phyloP scores from a whole-genome alignment of 1,140 invertebrate species.

The Dolichoris vasculosae region DNA sequence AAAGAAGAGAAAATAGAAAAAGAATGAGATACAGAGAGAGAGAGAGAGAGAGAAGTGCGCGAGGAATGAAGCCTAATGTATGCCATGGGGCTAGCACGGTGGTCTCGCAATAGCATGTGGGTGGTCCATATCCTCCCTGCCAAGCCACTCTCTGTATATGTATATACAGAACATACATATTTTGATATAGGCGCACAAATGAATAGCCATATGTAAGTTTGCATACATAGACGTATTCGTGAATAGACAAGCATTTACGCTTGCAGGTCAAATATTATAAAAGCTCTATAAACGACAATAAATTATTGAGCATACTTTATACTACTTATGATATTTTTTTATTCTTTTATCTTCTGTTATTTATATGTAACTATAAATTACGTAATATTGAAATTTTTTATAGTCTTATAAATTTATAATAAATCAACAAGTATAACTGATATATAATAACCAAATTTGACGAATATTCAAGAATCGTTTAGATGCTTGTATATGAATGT shows the following conservation, averaged over 20 bases:
- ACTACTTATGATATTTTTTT: too few species aligned
- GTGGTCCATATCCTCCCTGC: conserved; percentile 73
- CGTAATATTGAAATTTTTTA: too few species aligned
- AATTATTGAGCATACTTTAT: too few species aligned
- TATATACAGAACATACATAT: conserved; percentile 41
- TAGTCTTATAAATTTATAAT: too few species aligned
- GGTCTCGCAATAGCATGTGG: conserved; percentile 73
- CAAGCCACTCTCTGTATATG: conserved; percentile 60
- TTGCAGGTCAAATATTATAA: background rate
- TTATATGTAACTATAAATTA: too few species aligned
- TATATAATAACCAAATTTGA: too few species aligned
- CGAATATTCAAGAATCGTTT: too few species aligned
- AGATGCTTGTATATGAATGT: background rate
- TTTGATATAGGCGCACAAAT: background rate
- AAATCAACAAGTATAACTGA: too few species aligned
- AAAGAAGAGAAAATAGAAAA: background rate
- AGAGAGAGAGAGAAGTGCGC: conserved; percentile 29
- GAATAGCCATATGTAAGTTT: background rate
- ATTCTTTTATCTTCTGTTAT: too few species aligned
- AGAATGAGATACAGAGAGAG: conserved; percentile 46
- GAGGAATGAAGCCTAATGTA: conserved; percentile 66
- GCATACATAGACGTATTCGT: background rate
- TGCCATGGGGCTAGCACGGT: conserved; percentile 75
- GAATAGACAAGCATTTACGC: background rate
- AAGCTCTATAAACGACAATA: too few species aligned